These are phyloP conservation scores for Aplysia californica DNA, from an alignment of 1,140 invertebrate species.

Conservation along the genomic window DNA sequence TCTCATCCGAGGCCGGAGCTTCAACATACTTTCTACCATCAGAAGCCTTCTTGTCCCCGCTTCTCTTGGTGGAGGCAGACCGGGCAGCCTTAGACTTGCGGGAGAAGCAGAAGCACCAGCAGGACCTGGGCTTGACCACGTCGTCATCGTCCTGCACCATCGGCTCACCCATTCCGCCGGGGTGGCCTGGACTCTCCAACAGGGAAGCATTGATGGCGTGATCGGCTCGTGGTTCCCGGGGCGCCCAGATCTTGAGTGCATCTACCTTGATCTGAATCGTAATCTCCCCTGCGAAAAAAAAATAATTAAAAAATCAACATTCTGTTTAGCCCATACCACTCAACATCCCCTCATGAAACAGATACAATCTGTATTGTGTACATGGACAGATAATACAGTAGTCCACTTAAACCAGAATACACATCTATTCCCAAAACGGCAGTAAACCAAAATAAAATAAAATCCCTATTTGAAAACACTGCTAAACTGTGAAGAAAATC, in stretches of 20 bases:
- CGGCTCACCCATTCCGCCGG: not conserved
- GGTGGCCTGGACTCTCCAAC: slow-evolving; percentile 3
- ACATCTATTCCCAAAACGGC: too few species aligned
- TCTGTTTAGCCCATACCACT: not conserved
- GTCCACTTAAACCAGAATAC: too few species aligned
- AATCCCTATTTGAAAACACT: too few species aligned
- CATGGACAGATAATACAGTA: too few species aligned
- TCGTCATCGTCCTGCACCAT: slow-evolving; percentile 37
- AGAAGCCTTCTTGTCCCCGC: not conserved
- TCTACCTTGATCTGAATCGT: slow-evolving; percentile 44
- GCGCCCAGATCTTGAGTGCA: slow-evolving; percentile 43
- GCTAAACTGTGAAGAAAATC: too few species aligned
- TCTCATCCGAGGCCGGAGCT: not conserved
- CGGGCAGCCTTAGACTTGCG: slow-evolving; percentile 1
- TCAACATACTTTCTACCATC: not conserved
- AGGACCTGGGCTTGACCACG: slow-evolving; percentile 31
- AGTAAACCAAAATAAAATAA: too few species aligned
- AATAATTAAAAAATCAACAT: not conserved
- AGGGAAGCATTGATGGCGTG: slow-evolving; percentile 33
- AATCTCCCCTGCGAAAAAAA: slow-evolving; percentile 44
- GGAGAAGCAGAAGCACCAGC: slow-evolving; percentile 51
- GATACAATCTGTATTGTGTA: too few species aligned
- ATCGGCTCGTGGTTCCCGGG: slow-evolving; percentile 38
- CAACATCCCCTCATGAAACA: not conserved
- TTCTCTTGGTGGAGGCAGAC: not conserved